A percentile compares a stretch with the other conserved stretches of the same genome.
Evolutionary conservation across 2,888 invertebrate species (phyloP).

Genomic region (Cantharis rufa): DNA sequence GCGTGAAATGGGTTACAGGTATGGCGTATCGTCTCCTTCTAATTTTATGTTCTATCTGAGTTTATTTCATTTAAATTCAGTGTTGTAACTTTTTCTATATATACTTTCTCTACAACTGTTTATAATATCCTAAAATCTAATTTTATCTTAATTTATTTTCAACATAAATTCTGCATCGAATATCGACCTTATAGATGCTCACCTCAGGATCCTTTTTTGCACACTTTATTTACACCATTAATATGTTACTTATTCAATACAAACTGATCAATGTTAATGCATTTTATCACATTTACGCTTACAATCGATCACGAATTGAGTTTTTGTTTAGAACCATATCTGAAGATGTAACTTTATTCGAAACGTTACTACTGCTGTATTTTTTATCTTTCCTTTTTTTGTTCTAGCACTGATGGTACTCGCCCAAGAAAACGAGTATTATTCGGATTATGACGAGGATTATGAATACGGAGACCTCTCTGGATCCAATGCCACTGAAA

Average conservation of each 20-base stretch:
- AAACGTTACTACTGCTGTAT: too few species aligned
- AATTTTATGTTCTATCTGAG: not conserved
- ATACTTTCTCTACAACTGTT: constrained; percentile 36
- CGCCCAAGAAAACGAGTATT: constrained; percentile 20
- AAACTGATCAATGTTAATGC: not conserved
- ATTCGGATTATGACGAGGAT: constrained; percentile 43
- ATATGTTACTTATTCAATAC: not conserved
- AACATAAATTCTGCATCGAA: constrained; percentile 32
- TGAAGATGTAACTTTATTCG: not conserved
- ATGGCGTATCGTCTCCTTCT: constrained; percentile 2
- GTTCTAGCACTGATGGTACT: constrained; percentile 50
- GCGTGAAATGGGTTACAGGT: not conserved
- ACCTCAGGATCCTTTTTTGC: constrained; percentile 3
- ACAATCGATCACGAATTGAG: not conserved
- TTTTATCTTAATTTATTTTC: constrained; percentile 49
- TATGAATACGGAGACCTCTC: constrained; percentile 45
- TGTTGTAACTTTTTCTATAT: constrained; percentile 18
- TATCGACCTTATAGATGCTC: constrained; percentile 19
- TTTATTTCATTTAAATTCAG: constrained; percentile 21
- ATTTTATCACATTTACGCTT: not conserved
- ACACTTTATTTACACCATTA: constrained; percentile 2
- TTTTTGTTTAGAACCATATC: not conserved
- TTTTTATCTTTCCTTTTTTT: constrained; percentile 29
- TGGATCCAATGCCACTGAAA: constrained; percentile 46
- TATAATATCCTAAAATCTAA: constrained; percentile 50